Evolutionary conservation across 2,113 vertebrate species (phyloP).

Genomic region (Phalacrocorax pelagicus): DNA sequence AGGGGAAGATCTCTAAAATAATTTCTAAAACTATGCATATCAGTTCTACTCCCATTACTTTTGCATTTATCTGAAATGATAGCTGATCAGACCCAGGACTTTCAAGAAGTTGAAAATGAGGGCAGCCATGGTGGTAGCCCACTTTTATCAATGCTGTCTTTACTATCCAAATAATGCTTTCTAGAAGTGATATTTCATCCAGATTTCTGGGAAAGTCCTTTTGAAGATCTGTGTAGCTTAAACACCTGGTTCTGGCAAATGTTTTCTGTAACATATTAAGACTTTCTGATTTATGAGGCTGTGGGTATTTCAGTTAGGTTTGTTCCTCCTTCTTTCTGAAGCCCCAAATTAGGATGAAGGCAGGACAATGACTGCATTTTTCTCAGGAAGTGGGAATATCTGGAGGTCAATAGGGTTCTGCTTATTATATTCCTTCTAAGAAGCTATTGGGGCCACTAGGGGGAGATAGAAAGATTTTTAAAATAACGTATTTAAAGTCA

Average conservation of each 20-base stretch:
- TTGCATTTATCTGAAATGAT: neutral
- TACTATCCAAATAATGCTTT: neutral
- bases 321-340: neutral
- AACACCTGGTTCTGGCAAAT: neutral
- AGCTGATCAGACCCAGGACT: neutral
- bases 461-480: slow-evolving; percentile 7
- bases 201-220: neutral
- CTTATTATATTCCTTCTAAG: neutral
- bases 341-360: neutral
- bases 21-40: neutral
- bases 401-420: neutral
- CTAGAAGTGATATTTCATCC: neutral
- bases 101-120: neutral
- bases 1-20: neutral
- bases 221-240: neutral
- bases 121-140: neutral
- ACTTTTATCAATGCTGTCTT: neutral
- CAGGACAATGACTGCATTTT: neutral
- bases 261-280: neutral
- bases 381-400: neutral
- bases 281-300: neutral
- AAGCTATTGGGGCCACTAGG: neutral
- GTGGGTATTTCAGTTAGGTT: neutral
- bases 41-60: neutral
- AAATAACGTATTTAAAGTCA: neutral